These are phyloP conservation scores for Cyanistes caeruleus DNA, from an alignment of 2,113 vertebrate species.

Conservation along the genomic window DNA sequence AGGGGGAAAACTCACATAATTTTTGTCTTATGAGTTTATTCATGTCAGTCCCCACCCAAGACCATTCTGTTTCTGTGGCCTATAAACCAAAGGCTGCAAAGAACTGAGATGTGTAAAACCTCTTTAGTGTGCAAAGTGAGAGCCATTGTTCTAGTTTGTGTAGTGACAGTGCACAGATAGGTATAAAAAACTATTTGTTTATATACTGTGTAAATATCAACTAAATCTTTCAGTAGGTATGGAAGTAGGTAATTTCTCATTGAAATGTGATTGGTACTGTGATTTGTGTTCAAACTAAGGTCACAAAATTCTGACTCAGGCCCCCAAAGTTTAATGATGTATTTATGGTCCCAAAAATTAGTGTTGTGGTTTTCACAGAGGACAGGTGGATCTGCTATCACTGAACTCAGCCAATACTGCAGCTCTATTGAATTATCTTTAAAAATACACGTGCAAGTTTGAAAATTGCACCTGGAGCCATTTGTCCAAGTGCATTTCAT, in stretches of 20 bases:
- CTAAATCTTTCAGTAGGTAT: background rate
- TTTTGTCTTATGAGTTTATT: background rate
- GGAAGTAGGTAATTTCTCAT: background rate
- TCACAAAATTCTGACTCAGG: background rate
- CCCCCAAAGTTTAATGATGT: rapidly evolving
- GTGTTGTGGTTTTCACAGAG: background rate
- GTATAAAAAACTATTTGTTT: background rate
- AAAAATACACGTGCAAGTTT: background rate
- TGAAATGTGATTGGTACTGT: background rate
- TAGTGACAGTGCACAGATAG: background rate
- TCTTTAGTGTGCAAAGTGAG: background rate
- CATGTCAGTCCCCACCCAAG: background rate
- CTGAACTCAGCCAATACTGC: background rate
- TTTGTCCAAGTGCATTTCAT: background rate
- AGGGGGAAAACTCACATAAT: background rate
- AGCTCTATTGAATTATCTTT: background rate
- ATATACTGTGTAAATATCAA: background rate
- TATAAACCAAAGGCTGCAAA: background rate
- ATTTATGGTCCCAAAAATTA: background rate
- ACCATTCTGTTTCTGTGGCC: background rate
- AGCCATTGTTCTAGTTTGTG: background rate
- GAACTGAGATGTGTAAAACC: background rate
- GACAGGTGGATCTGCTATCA: background rate
- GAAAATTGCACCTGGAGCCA: background rate
- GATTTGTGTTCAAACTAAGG: background rate